Percentiles rank a stretch among this genome's conserved stretches.
Conservation (phyloP, 1,140 invertebrate genomes). For the Gerris buenoi region DNA sequence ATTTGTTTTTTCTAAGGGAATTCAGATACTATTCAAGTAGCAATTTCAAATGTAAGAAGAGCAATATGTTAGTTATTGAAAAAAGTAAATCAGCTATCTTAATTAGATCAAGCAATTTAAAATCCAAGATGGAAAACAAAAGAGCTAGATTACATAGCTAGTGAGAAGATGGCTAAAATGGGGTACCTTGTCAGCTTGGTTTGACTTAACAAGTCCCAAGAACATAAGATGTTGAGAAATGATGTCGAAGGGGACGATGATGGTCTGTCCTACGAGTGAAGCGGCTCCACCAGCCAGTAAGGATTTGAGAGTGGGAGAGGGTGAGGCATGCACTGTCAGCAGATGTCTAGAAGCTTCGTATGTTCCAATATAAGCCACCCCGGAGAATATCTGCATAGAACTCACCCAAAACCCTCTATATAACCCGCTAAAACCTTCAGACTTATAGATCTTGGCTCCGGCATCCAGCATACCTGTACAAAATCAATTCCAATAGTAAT, state of each 20-base stretch:
- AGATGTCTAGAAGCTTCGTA: conserved; percentile 84
- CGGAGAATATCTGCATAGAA: conserved; percentile 67
- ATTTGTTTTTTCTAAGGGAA: no score
- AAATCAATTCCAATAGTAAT: no score
- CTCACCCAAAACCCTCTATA: conserved; percentile 94
- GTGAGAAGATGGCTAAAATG: no score
- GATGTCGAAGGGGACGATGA: conserved; percentile 92
- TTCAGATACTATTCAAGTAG: no score
- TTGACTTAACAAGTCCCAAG: conserved; percentile 43
- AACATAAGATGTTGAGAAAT: conserved; percentile 95
- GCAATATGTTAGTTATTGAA: no score
- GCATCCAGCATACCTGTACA: conserved; percentile 71
- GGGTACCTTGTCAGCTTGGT: neutral
- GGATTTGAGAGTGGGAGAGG: conserved; percentile 43
- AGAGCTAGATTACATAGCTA: no score
- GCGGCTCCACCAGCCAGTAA: conserved; percentile 72
- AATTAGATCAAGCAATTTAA: no score
- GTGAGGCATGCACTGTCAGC: conserved; percentile 39
- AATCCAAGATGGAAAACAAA: no score
- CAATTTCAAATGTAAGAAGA: no score
- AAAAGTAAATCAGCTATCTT: no score
- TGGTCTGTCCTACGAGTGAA: conserved; percentile 83
- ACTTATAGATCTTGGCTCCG: conserved; percentile 68
- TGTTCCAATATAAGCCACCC: conserved; percentile 86
- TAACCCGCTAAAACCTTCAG: conserved; percentile 75